Base-by-base conservation (phyloP, 2,797 vertebrate species). In the Coendou prehensilis region DNA sequence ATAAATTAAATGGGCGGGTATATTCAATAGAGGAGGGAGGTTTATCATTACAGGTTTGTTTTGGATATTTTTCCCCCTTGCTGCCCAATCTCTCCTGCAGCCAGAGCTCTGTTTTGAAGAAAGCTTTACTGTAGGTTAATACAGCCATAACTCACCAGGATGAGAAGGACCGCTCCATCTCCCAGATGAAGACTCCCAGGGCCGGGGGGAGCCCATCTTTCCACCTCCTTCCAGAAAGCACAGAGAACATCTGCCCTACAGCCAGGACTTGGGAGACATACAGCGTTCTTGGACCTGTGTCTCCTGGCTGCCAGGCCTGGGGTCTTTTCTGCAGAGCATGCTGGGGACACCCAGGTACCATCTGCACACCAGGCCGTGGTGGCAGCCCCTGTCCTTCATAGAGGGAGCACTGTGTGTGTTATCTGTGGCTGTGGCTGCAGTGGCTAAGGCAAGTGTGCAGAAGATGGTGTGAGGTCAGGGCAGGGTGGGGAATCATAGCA, bases 1-100 rank as follows among this genome's bases (percentile, higher is more conserved):
- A 97, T 97, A 97, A 98, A 98, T 98, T 98, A 97, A 95, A 89
- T 95, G 90, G 87, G 91, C 6, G 56, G 78, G 73, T 75, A 61
- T 88, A 92, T 52, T 69, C 87, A 33, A 87, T 92, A 92, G 86
- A 45, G 45, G 37, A 93, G 93, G 96, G 79, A 95, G 94, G 87
- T 92, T 96, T 96, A 93, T 85, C 10, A 4, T 92, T 71, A 83
- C 1, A 92, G 94, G 85, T 94, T 93, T 96, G 63, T 93, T 93
- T 96, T 75, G 69, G 82, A 89, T 93, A 20, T 94, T 80, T 95
- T 59, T 10, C 80, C 75, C 59, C 54, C 63, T 89, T 93, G 90
- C 85, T 69, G 52, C 89, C 92, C 59, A 79, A 11, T 87, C 86
- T 84, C 93, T 81, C 67, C 23, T 78, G 57, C 63, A 78, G 41